phyloP scores from a whole-genome alignment of 2,888 invertebrate genomes.

The Crossocerus cetratus region DNA sequence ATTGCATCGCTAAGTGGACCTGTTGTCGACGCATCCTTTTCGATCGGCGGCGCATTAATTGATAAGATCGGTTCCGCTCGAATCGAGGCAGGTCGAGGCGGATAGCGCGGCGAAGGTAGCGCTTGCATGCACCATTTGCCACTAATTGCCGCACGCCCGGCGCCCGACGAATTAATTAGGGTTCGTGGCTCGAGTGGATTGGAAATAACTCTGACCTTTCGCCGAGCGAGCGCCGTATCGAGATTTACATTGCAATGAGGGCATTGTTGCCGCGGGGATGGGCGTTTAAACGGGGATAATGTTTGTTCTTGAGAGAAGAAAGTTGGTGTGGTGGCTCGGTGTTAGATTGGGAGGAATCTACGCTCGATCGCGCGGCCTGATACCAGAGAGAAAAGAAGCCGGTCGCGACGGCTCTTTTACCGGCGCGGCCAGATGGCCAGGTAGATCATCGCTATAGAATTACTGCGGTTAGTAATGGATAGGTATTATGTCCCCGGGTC shows the following conservation, averaged over 20 bases:
- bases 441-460: slow-evolving; percentile 65
- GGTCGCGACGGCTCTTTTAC: slow-evolving; percentile 18
- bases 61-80: slow-evolving; percentile 10
- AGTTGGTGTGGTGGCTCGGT: neutral
- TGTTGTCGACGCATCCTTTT: slow-evolving; percentile 19
- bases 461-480: slow-evolving; percentile 66
- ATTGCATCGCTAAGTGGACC: slow-evolving; percentile 18
- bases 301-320: neutral
- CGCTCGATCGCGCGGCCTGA: slow-evolving; percentile 1
- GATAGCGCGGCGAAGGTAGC: slow-evolving; percentile 8
- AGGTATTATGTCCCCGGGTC: slow-evolving; percentile 55
- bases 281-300: neutral
- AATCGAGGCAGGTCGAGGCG: neutral
- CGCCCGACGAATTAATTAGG: slow-evolving; percentile 34
- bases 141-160: slow-evolving; percentile 26
- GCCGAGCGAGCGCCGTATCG: slow-evolving; percentile 11
- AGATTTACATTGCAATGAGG: neutral
- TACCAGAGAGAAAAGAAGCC: neutral
- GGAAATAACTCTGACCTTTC: slow-evolving; percentile 44
- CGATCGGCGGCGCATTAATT: slow-evolving; percentile 28
- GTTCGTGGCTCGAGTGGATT: slow-evolving; percentile 9
- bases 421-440: slow-evolving; percentile 32
- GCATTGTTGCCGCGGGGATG: neutral
- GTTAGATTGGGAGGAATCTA: neutral
- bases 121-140: slow-evolving; percentile 25